Evolutionary conservation across 2,888 invertebrate genomes (phyloP).

Genomic region (Agrochola lychnidis): DNA sequence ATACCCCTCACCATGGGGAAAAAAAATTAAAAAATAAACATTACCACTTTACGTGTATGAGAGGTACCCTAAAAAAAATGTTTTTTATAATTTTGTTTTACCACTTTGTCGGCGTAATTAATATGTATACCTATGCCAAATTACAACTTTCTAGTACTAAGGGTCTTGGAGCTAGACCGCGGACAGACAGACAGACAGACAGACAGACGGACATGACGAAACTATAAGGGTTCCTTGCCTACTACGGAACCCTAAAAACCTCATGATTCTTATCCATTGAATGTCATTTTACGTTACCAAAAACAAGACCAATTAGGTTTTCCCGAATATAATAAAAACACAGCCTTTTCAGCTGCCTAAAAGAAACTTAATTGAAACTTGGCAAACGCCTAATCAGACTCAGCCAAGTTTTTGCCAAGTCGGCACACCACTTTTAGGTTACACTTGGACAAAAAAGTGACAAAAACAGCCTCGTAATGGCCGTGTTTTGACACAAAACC

Average conservation of each 20-base stretch:
- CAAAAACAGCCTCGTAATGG: conserved; percentile 53
- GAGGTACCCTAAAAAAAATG: too few relatives aligned
- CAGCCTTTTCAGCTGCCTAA: conserved; percentile 3
- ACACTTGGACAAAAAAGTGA: conserved; percentile 48
- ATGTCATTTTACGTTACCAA: background rate
- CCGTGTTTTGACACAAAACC: conserved; percentile 57
- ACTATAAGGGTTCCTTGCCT: too few relatives aligned
- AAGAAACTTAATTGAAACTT: conserved; percentile 57
- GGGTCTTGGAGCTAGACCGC: too few relatives aligned
- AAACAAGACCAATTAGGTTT: conserved; percentile 28
- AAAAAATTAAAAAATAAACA: too few relatives aligned
- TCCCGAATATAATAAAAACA: conserved; percentile 8
- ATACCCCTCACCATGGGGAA: too few relatives aligned
- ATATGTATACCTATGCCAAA: too few relatives aligned
- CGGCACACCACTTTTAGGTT: conserved; percentile 44
- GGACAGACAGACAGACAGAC: too few relatives aligned
- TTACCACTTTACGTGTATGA: too few relatives aligned
- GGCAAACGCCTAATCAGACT: conserved; percentile 51
- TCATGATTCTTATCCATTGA: background rate
- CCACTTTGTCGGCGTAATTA: too few relatives aligned
- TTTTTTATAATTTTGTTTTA: too few relatives aligned
- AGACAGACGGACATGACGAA: too few relatives aligned
- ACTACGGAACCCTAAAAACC: background rate
- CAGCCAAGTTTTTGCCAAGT: conserved; percentile 50
- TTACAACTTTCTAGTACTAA: too few relatives aligned